Base-by-base conservation (phyloP, 2,113 vertebrate species). In the Recurvirostra avosetta region DNA sequence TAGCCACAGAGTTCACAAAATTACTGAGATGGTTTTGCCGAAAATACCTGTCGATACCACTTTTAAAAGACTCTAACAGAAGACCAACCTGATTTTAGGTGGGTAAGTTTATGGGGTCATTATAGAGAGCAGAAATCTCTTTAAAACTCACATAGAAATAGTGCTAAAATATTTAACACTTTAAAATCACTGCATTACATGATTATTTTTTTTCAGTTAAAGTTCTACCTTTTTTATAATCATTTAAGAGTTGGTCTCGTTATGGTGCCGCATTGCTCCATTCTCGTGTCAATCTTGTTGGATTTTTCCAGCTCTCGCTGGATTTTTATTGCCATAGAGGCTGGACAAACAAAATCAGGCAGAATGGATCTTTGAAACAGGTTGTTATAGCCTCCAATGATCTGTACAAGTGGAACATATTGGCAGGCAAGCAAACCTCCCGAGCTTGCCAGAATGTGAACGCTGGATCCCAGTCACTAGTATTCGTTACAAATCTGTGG, bases 61-160 rank as follows among this genome's bases (percentile, higher is more conserved):
- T 90, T 92, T 72, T 90, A 83, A 93, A 95, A 95, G 81, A 53
- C 41, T 72, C 40, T 96, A 96, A 96, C 58, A 47, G 90, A 93
- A 92, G 90, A 92, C 76, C 66, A 94, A 61, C 88, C 71, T 95
- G 67, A 76, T 93, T 96, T 85, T 93, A 70, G 89, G 91, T 88
- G 47, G 71, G 96, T 97, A 92, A 88, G 47, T 95, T 92, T 74
- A 72, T 53, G 67, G 50, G 18, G 25, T 66, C 76, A 90, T 88
- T 79, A 65, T 6, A 72, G 81, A 25, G 95, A 76, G 19, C 55
- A 50, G n/a, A 50, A 90, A 63, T 41, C 2, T 78, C 38, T 66
- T 85, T 73, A 62, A 68, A 77, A 77, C 38, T 81, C 47, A 53
- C 29, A 65, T 3, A 84, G 40, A 92, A 92, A 63, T 18, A 61